Conservation (phyloP, 2,113 vertebrate species). For the Calidris pugnax region DNA sequence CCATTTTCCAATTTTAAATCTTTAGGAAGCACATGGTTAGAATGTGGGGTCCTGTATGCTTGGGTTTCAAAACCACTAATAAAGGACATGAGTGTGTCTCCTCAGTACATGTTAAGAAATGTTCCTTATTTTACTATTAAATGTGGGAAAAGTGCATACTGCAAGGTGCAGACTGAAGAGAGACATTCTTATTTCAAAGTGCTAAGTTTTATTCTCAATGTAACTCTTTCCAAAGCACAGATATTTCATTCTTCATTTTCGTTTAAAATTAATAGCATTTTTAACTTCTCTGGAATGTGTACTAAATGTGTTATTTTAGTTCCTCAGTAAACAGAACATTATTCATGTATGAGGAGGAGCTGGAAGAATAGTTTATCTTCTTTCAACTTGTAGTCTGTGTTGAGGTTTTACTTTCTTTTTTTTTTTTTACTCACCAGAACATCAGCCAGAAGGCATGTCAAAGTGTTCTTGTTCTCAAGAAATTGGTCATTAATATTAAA, state of each 20-base stretch:
- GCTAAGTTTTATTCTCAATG: neutral
- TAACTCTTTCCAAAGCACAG: neutral
- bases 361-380: neutral
- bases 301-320: neutral
- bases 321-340: slow-evolving; percentile 16
- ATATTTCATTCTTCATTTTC: neutral
- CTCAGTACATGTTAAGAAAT: neutral
- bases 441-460: neutral
- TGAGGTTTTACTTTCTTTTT: neutral
- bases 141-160: neutral
- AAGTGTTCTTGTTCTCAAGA: neutral
- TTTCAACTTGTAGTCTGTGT: neutral
- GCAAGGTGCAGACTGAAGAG: neutral
- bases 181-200: neutral
- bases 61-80: neutral
- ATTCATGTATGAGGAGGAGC: neutral
- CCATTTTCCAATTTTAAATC: neutral
- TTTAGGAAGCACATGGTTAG: neutral
- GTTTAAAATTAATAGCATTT: neutral
- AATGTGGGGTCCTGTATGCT: neutral
- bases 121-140: neutral
- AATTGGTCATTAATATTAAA: neutral
- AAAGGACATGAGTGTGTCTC: neutral
- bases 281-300: neutral
- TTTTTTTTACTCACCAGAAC: neutral